Conservation (phyloP, 2,797 vertebrate genomes). For the Chelon labrosus region DNA sequence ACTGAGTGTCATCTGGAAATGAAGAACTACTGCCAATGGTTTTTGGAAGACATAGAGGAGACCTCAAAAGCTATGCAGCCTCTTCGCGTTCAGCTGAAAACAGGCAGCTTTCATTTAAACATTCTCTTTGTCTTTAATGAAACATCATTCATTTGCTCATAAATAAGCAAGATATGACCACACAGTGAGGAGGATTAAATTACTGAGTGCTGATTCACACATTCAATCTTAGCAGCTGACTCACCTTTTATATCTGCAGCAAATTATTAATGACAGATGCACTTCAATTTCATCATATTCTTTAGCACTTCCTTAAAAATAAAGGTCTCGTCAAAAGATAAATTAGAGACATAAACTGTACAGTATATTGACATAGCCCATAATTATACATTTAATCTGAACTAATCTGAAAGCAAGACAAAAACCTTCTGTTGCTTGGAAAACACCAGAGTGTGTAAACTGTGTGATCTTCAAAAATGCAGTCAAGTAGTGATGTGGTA, state of each 20-base stretch:
- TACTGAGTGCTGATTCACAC: background rate
- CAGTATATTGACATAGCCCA: background rate
- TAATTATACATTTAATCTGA: background rate
- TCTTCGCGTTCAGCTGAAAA: slow-evolving; percentile 36
- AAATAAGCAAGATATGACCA: slow-evolving; percentile 23
- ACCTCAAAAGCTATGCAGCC: slow-evolving; percentile 29
- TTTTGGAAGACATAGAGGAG: slow-evolving; percentile 25
- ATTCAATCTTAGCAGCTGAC: fast-evolving
- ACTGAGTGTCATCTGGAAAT: slow-evolving; percentile 28
- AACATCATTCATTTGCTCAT: slow-evolving; percentile 30
- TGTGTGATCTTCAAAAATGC: background rate
- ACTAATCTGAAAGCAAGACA: background rate
- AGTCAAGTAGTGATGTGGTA: background rate
- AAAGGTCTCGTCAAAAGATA: background rate
- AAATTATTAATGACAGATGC: background rate
- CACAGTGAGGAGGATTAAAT: background rate
- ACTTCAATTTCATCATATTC: background rate
- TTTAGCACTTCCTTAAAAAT: background rate
- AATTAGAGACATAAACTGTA: background rate
- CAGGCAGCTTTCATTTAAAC: slow-evolving; percentile 1
- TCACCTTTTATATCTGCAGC: background rate
- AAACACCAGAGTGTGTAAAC: background rate
- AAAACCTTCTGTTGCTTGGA: background rate
- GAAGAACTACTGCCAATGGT: slow-evolving; percentile 30
- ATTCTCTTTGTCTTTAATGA: slow-evolving; percentile 29